phyloP scores from a whole-genome alignment of 2,113 vertebrate genomes.

The Alligator sinensis region DNA sequence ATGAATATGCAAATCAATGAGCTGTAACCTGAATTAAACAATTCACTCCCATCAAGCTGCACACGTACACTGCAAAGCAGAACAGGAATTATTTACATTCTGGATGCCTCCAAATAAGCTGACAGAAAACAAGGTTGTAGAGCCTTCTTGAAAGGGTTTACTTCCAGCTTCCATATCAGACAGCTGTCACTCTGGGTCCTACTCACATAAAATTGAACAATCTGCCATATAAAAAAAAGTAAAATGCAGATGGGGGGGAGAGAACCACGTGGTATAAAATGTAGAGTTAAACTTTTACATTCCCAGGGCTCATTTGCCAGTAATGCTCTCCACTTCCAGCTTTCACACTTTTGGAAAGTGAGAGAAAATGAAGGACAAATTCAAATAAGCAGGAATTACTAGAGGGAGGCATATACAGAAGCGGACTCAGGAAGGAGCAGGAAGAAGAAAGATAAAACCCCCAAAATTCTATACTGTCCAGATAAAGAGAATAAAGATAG shows the following conservation, averaged over 20 bases:
- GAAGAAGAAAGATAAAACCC: not conserved
- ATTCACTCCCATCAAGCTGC: not conserved
- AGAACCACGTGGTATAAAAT: not conserved
- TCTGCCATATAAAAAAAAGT: not conserved
- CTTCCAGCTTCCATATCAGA: not conserved
- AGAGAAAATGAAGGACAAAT: accelerated
- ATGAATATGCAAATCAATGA: not conserved
- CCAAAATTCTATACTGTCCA: not conserved
- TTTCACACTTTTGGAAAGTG: not conserved
- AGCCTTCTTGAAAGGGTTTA: conserved; percentile 4
- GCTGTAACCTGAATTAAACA: conserved; percentile 3
- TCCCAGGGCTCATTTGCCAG: not conserved
- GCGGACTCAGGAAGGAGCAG: not conserved
- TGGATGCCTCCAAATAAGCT: conserved; percentile 6
- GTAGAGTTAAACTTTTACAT: not conserved
- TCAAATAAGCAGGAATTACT: not conserved
- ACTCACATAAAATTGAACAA: conserved; percentile 9
- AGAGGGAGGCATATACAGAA: not conserved
- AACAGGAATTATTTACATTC: not conserved
- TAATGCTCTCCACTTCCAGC: not conserved
- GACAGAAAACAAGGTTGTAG: not conserved
- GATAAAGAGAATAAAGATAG: not conserved
- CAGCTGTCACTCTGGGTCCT: conserved; percentile 9
- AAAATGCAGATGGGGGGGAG: not conserved
- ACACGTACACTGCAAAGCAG: not conserved